phyloP scores from a whole-genome alignment of 2,888 invertebrate genomes.

The Acronicta leporina region DNA sequence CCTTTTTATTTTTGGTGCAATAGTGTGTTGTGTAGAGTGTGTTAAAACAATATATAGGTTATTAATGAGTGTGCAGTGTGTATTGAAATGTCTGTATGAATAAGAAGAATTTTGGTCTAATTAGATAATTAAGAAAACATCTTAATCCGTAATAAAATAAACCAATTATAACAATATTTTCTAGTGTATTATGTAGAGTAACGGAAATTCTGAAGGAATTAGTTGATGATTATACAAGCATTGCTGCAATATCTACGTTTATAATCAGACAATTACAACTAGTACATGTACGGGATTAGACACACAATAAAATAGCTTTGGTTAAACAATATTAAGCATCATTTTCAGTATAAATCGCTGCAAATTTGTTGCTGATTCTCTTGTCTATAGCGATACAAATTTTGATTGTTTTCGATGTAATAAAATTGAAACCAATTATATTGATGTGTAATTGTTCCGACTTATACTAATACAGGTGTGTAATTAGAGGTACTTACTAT shows the following conservation, averaged over 20 bases:
- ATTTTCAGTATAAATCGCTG: slow-evolving; percentile 29
- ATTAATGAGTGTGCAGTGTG: slow-evolving; percentile 53
- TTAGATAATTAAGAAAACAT: slow-evolving; percentile 81
- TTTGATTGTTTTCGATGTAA: background rate
- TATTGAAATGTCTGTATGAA: slow-evolving; percentile 45
- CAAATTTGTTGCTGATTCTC: slow-evolving; percentile 8
- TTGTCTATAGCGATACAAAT: background rate
- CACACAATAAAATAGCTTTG: slow-evolving; percentile 75
- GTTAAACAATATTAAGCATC: slow-evolving; percentile 69
- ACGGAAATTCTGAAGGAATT: slow-evolving; percentile 74
- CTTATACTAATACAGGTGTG: slow-evolving; percentile 7
- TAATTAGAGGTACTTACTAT: slow-evolving; percentile 93
- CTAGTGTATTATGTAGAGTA: slow-evolving; percentile 82
- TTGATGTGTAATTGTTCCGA: slow-evolving; percentile 7
- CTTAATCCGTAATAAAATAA: slow-evolving; percentile 73
- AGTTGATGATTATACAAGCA: slow-evolving; percentile 84
- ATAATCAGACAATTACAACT: slow-evolving; percentile 68
- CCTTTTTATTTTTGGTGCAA: slow-evolving; percentile 41
- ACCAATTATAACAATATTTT: slow-evolving; percentile 55
- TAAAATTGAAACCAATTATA: slow-evolving; percentile 5
- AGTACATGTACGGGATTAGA: slow-evolving; percentile 74
- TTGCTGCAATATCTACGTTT: slow-evolving; percentile 84
- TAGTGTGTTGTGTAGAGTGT: slow-evolving; percentile 47
- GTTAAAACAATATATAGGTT: slow-evolving; percentile 32
- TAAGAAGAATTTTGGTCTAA: slow-evolving; percentile 39